A percentile compares a stretch with the other conserved stretches of the same genome.
Evolutionary conservation across 92 coral and sea anemone genomes (phyloP).

Genomic region (Micromussa lordhowensis): DNA sequence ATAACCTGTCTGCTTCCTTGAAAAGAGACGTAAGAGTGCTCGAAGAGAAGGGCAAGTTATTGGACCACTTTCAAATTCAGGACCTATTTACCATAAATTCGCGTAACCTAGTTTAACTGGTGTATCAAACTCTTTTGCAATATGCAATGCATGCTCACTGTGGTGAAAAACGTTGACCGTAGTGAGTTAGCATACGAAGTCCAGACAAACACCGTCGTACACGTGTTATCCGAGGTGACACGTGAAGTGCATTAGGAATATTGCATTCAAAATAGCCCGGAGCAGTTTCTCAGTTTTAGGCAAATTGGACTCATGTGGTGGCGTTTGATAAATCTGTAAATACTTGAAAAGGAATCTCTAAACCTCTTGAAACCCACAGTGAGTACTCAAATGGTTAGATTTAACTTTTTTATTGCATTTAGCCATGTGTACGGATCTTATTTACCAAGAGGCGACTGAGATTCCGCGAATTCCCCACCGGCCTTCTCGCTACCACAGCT

Average conservation of each 20-base stretch:
- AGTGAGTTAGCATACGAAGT: too few relatives aligned
- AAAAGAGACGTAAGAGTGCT: too few relatives aligned
- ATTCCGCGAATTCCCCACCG: neutral
- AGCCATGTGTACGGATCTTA: neutral
- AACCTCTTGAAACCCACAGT: neutral
- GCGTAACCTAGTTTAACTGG: too few relatives aligned
- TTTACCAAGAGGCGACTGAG: neutral
- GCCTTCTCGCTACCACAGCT: neutral
- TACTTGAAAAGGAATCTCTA: neutral
- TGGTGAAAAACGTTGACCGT: too few relatives aligned
- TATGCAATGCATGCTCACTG: too few relatives aligned
- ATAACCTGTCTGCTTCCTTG: too few relatives aligned
- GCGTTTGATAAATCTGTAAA: neutral
- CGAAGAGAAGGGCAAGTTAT: too few relatives aligned
- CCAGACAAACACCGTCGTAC: too few relatives aligned
- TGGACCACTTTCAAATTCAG: too few relatives aligned
- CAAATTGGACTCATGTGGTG: neutral
- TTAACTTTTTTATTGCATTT: neutral
- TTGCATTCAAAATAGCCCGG: too few relatives aligned
- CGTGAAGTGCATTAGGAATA: neutral
- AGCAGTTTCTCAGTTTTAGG: neutral
- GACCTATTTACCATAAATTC: too few relatives aligned
- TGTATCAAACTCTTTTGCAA: too few relatives aligned
- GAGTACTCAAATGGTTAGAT: neutral
- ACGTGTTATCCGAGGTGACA: neutral